Evolutionary conservation across 2,797 vertebrate species (phyloP).

Genomic region (Notolepis coatsorum): DNA sequence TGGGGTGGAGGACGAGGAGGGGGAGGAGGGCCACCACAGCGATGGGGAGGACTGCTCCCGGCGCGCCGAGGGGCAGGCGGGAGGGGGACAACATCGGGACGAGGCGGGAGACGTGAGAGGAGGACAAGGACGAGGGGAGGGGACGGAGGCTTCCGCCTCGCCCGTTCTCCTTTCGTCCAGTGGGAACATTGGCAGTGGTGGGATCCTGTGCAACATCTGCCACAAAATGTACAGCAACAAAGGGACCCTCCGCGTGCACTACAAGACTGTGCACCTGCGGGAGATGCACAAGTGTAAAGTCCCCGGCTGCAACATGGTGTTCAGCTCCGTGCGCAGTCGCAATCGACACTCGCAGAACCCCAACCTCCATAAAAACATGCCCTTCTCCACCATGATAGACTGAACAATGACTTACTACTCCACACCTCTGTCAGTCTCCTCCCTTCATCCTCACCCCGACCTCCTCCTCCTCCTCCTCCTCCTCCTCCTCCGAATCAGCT

Average conservation of each 20-base stretch:
- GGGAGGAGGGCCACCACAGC: constrained; percentile 69
- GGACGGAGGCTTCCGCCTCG: constrained; percentile 76
- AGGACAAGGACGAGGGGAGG: constrained; percentile 57
- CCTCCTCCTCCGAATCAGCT: too few species aligned
- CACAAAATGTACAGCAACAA: constrained; percentile 99
- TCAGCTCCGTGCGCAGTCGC: constrained; percentile 96
- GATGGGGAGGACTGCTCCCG: constrained; percentile 88
- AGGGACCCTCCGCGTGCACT: constrained; percentile 97
- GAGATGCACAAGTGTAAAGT: constrained; percentile 99
- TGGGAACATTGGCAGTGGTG: constrained; percentile 84
- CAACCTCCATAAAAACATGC: constrained; percentile 97
- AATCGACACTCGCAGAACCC: constrained; percentile 99
- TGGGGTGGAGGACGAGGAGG: constrained; percentile 87
- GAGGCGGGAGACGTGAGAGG: constrained; percentile 58
- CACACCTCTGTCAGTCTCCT: constrained; percentile 57
- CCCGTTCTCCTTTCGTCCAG: constrained; percentile 87
- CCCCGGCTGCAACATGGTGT: constrained; percentile 98
- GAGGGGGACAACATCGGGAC: constrained; percentile 27
- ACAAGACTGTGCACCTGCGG: constrained; percentile 97
- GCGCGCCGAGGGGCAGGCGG: constrained; percentile 75
- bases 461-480: constrained; percentile 51
- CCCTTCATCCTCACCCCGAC: constrained; percentile 54
- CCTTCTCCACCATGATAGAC: constrained; percentile 92
- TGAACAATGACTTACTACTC: constrained; percentile 75
- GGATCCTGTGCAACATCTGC: constrained; percentile 98